Evolutionary conservation across 2,113 vertebrate genomes (phyloP), one percentile per base, ranked within the genome.

Genomic region (Platysteira castanea): DNA sequence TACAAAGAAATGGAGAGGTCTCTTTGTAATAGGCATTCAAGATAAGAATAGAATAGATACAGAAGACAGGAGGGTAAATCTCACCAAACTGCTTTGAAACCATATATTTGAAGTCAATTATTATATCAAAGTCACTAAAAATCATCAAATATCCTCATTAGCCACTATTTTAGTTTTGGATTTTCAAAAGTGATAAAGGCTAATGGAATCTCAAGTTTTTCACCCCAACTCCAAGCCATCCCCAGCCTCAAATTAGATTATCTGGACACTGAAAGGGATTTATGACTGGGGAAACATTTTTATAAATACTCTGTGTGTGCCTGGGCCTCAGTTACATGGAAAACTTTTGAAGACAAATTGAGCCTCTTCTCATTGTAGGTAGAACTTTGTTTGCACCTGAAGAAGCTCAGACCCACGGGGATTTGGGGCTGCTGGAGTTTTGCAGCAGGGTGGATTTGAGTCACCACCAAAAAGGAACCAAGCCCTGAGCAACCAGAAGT

Each of bases 131-230:
- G 90, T 88, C 81, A 68, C 49, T 33, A 57, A 63, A 87, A 95
- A 71, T 60, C 79, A 89, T 75, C 61, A 95, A 93, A 92, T 94
- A 89, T 5, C 37, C 86, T 90, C 52, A 94, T 96, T 96, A 94
- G 37, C 23, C 65, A 81, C 47, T 33, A 42, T 63, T 68, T 87
- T 56, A 42, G 37, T 60, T 84, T 73, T 89, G 44, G n/a, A 73
- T 90, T 95, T 93, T 60, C 83, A 60, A 6, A 84, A 71, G 83
- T n/a, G 63, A 84, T 16, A 82, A 87, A 89, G 37, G 53, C 41
- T 76, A 82, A 93, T 39, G 53, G 37, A 78, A 82, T 15, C 19
- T 4, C 61, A 69, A 73, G 49, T 13, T 92, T 84, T 75, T 75
- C 52, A 92, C 47, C 74, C 33, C 57, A 89, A 53, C 24, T 80